These are phyloP conservation scores for Parnassius smintheus DNA, from an alignment of 2,888 invertebrate genomes.

Conservation along the genomic window DNA sequence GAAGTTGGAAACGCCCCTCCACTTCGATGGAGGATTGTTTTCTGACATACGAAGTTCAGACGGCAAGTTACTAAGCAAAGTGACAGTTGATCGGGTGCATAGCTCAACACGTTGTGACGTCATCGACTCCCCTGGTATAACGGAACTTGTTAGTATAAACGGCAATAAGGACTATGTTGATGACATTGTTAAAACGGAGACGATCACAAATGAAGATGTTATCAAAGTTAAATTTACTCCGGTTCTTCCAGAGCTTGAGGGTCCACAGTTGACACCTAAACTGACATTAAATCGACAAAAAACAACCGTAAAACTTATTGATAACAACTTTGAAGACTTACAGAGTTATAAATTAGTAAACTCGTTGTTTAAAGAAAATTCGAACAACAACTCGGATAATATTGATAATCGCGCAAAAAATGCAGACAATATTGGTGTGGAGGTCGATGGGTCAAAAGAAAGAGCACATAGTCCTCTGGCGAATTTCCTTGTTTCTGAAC, in stretches of 20 bases:
- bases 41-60: conserved; percentile 74
- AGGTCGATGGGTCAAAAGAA: conserved; percentile 36
- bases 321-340: conserved; percentile 66
- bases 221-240: conserved; percentile 73
- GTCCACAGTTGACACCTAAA: conserved; percentile 42
- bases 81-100: conserved; percentile 72
- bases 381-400: conserved; percentile 38
- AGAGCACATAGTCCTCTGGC: conserved; percentile 61
- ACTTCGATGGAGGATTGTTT: conserved; percentile 78
- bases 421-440: conserved; percentile 35
- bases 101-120: conserved; percentile 68
- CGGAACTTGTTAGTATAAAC: conserved; percentile 40
- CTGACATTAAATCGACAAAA: conserved; percentile 31
- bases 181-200: conserved; percentile 70
- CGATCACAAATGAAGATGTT: conserved; percentile 70
- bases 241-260: conserved; percentile 60
- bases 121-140: conserved; percentile 59
- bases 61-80: conserved; percentile 75
- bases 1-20: conserved; percentile 79
- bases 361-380: conserved; percentile 60
- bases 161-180: conserved; percentile 63
- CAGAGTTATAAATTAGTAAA: conserved; percentile 76
- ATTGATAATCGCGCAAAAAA: conserved; percentile 24
- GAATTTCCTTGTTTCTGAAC: conserved; percentile 62
- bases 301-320: conserved; percentile 55